A percentile compares a stretch with the other conserved stretches of the same genome.
Evolutionary conservation across 2,113 vertebrate species (phyloP).

Genomic region (Leucoraja erinaceus): DNA sequence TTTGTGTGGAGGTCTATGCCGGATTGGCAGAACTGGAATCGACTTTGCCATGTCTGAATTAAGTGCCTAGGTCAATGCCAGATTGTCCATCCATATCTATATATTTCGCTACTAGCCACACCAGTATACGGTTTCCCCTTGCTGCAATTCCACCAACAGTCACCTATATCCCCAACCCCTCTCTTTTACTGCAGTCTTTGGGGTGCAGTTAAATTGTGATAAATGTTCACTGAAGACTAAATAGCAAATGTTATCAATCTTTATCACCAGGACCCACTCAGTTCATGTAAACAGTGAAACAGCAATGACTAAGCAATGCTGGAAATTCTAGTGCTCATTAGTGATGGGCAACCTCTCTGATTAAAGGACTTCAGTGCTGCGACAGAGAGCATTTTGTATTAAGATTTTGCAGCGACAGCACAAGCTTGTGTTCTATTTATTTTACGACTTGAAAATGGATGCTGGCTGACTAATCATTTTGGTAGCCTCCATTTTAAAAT

Average conservation of each 20-base stretch:
- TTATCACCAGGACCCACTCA: neutral
- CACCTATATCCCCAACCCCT: neutral
- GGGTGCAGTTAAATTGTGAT: constrained; percentile 7
- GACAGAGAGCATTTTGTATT: constrained; percentile 9
- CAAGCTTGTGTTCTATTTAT: constrained; percentile 29
- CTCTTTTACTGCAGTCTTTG: neutral
- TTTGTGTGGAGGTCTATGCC: no score
- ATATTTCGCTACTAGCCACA: no score
- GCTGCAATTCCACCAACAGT: no score
- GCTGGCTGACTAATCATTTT: neutral
- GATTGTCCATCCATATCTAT: no score
- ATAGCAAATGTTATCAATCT: neutral
- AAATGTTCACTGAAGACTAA: neutral
- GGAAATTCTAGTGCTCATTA: neutral
- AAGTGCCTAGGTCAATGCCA: no score
- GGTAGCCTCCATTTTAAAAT: neutral
- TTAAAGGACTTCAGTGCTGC: constrained; percentile 31
- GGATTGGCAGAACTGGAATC: no score
- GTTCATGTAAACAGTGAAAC: neutral
- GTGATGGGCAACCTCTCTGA: neutral
- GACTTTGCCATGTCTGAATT: no score
- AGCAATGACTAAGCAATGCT: constrained; percentile 20
- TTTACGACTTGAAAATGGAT: neutral
- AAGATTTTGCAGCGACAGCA: neutral
- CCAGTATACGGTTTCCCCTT: no score